Evolutionary conservation across 2,113 vertebrate species (phyloP).

Genomic region (Syrmaticus mikado): DNA sequence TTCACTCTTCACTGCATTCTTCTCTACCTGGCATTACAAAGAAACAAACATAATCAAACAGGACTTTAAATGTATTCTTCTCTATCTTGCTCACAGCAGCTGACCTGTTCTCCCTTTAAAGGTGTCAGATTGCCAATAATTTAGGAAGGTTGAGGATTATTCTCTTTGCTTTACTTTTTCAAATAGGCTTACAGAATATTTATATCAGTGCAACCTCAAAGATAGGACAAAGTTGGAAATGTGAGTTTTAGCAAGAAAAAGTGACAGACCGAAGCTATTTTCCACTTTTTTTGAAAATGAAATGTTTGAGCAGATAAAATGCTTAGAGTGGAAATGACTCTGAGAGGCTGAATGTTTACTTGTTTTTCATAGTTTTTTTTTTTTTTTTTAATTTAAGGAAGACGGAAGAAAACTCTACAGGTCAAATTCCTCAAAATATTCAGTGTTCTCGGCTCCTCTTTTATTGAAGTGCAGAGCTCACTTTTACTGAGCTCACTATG

Average conservation of each 20-base stretch:
- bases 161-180: neutral
- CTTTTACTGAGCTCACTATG: neutral
- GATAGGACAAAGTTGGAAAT: neutral
- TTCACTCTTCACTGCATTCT: neutral
- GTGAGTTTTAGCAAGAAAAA: neutral
- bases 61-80: neutral
- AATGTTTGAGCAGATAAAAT: neutral
- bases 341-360: neutral
- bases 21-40: neutral
- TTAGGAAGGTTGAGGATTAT: neutral
- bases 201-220: neutral
- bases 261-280: neutral
- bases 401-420: neutral
- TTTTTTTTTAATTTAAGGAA: neutral
- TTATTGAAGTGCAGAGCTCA: neutral
- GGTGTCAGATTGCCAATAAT: neutral
- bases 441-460: neutral
- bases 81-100: neutral
- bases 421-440: neutral
- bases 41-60: neutral
- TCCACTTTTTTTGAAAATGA: neutral
- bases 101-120: neutral
- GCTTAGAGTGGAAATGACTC: conserved; percentile 14
- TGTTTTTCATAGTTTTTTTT: conserved; percentile 1
- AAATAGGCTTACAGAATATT: neutral